Evolutionary conservation across 2,113 vertebrate genomes (phyloP).

Genomic region (Dipodomys spectabilis): DNA sequence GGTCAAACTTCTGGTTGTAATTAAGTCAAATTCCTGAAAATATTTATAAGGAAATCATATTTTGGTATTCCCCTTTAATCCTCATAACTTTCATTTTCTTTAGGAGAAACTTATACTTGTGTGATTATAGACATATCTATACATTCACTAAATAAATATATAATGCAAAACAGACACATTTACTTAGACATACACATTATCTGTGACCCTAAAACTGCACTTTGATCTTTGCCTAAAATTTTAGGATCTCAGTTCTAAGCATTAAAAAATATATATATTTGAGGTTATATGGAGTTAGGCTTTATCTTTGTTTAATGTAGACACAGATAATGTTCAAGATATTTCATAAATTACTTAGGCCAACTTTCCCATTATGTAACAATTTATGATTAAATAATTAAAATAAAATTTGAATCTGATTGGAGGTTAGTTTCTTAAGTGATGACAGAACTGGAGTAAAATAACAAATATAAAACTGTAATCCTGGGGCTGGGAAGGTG

Average conservation of each 20-base stretch:
- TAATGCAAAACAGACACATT: constrained; percentile 23
- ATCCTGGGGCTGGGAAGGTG: too few relatives aligned
- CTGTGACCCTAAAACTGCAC: not conserved
- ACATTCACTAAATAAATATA: not conserved
- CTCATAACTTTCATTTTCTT: constrained; percentile 73
- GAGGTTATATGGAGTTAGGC: not conserved
- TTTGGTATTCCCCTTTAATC: constrained; percentile 82
- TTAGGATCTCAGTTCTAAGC: not conserved
- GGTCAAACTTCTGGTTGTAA: constrained; percentile 91
- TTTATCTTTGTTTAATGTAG: constrained; percentile 45
- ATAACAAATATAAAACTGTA: constrained; percentile 34
- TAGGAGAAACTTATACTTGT: constrained; percentile 54
- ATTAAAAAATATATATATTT: not conserved
- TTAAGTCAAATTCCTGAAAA: constrained; percentile 88
- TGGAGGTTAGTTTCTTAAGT: not conserved
- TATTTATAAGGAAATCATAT: constrained; percentile 86
- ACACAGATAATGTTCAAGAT: constrained; percentile 49
- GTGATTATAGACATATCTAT: not conserved
- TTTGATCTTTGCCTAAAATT: constrained; percentile 64
- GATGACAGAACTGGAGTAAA: not conserved
- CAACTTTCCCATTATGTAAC: constrained; percentile 37
- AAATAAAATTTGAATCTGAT: constrained; percentile 27
- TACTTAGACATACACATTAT: not conserved
- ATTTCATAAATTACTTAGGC: constrained; percentile 57
- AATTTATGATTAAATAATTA: constrained; percentile 54